These are phyloP conservation scores for Dromaius novaehollandiae DNA, from an alignment of 2,113 vertebrate genomes.

Conservation along the genomic window DNA sequence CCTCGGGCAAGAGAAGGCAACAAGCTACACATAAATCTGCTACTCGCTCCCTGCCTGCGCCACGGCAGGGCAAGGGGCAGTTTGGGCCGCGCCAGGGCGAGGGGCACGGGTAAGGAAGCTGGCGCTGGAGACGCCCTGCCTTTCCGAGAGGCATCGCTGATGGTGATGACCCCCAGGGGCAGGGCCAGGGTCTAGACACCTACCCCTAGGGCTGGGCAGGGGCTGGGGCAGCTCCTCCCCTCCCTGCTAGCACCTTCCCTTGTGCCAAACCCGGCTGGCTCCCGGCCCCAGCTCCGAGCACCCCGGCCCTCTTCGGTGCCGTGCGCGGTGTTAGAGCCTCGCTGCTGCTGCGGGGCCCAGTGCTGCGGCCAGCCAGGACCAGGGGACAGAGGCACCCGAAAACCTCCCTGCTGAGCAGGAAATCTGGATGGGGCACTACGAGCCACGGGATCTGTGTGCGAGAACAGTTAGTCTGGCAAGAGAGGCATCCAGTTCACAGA, in stretches of 20 bases:
- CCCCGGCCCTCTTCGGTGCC: too few species aligned
- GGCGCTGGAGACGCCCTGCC: neutral
- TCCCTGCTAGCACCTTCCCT: neutral
- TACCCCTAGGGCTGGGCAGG: neutral
- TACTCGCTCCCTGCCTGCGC: fast-evolving
- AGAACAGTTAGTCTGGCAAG: constrained; percentile 81
- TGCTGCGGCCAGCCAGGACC: neutral
- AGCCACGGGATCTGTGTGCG: constrained; percentile 13
- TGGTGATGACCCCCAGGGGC: neutral
- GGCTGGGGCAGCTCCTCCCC: neutral
- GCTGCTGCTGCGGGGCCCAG: neutral
- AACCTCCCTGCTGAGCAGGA: neutral
- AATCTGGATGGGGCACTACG: neutral
- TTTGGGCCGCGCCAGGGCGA: too few species aligned
- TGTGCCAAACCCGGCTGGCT: neutral
- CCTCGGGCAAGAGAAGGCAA: constrained; percentile 46
- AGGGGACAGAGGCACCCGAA: neutral
- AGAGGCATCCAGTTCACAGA: constrained; percentile 79
- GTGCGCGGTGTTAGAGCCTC: too few species aligned
- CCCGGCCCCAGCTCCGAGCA: neutral
- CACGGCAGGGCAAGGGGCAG: neutral
- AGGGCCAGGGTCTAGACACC: neutral
- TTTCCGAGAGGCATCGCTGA: neutral
- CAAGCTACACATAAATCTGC: neutral
- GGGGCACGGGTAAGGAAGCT: too few species aligned